A percentile compares a stretch with the other conserved stretches of the same genome.
phyloP scores from a whole-genome alignment of 2,797 vertebrate species.

The Lerista edwardsae region DNA sequence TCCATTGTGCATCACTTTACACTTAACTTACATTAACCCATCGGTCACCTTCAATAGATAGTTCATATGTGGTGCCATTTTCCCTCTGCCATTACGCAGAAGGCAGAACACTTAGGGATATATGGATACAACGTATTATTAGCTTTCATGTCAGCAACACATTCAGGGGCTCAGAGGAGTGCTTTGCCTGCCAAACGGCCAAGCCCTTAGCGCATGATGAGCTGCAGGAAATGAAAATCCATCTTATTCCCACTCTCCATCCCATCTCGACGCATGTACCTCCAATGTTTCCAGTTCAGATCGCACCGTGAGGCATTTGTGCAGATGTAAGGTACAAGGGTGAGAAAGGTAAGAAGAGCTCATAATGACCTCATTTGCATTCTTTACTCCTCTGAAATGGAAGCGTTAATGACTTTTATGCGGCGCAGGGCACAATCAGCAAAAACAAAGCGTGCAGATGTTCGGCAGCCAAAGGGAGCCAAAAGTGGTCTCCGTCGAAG shows the following conservation, averaged over 20 bases:
- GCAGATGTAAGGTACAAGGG: conserved; percentile 41
- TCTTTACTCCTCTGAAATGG: conserved; percentile 62
- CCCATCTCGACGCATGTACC: conserved; percentile 23
- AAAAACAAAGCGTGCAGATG: conserved; percentile 48
- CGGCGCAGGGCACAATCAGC: conserved; percentile 37
- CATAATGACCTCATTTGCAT: conserved; percentile 67
- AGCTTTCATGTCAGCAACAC: background rate
- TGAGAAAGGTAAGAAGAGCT: conserved; percentile 65
- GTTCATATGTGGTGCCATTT: background rate
- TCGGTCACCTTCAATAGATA: background rate
- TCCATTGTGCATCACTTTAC: no score
- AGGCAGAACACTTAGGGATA: conserved; percentile 47
- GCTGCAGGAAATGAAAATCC: background rate
- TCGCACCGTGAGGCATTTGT: conserved; percentile 48
- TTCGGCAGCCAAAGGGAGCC: conserved; percentile 25
- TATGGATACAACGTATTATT: conserved; percentile 48
- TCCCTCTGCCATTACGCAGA: conserved; percentile 11
- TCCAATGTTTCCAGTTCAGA: conserved; percentile 47
- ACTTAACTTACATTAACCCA: background rate
- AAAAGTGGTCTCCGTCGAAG: background rate
- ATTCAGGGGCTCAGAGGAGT: background rate
- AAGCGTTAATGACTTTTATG: conserved; percentile 63
- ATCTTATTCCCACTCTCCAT: background rate
- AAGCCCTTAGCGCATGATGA: background rate
- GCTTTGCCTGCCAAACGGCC: background rate